A percentile compares a stretch with the other conserved stretches of the same genome.
Conservation (phyloP, 1,140 invertebrate species). For the Microplitis demolitor region DNA sequence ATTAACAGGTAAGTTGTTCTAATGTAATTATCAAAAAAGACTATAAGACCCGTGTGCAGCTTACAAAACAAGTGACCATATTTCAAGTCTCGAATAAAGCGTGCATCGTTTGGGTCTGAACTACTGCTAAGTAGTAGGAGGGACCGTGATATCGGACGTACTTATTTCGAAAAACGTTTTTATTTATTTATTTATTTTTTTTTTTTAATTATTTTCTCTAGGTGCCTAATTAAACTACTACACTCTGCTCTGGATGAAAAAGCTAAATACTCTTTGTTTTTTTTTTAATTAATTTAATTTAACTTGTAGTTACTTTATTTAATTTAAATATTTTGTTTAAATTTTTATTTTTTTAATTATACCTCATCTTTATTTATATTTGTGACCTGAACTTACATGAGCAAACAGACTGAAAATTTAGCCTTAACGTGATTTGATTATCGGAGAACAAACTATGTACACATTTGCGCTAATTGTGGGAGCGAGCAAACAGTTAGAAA, state of each 20-base stretch:
- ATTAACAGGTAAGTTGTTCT: constrained; percentile 4
- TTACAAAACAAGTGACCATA: constrained; percentile 47
- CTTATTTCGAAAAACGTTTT: constrained; percentile 49
- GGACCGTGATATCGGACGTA: constrained; percentile 63
- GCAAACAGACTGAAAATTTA: constrained; percentile 7
- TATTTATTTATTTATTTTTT: too few relatives aligned
- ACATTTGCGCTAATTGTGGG: constrained; percentile 1
- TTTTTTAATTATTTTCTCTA: constrained; percentile 42
- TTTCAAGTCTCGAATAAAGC: constrained; percentile 48
- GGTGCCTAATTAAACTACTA: constrained; percentile 31
- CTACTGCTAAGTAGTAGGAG: constrained; percentile 62
- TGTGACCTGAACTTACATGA: constrained; percentile 10
- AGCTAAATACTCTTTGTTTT: constrained; percentile 1
- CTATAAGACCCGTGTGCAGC: constrained; percentile 59
- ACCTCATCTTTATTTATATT: background rate
- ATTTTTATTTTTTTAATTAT: background rate
- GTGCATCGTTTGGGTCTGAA: constrained; percentile 58
- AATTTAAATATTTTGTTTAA: background rate
- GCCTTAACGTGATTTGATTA: background rate
- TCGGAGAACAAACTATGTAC: background rate
- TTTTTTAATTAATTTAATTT: background rate
- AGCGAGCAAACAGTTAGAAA: background rate
- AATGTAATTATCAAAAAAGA: constrained; percentile 41
- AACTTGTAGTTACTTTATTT: background rate
- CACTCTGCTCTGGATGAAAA: constrained; percentile 11